phyloP scores from a whole-genome alignment of 2,797 vertebrate genomes.

The Anguilla obscura region DNA sequence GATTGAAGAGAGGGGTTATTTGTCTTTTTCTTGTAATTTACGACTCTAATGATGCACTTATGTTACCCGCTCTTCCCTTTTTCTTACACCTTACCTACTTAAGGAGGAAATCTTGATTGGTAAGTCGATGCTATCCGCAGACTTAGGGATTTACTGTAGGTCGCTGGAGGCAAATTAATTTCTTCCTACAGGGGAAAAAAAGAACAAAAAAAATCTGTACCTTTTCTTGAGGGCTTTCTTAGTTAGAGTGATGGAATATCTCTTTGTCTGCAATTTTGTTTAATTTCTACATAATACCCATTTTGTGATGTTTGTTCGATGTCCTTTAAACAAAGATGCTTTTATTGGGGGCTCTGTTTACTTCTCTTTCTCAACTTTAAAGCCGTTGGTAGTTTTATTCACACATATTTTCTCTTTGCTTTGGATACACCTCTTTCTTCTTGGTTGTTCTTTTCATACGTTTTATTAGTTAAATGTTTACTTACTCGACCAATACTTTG shows the following conservation, averaged over 20 bases:
- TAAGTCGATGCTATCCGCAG: constrained; percentile 99
- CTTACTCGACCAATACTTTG: constrained; percentile 58
- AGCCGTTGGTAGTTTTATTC: constrained; percentile 62
- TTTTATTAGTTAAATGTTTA: constrained; percentile 59
- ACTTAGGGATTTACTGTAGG: constrained; percentile 96
- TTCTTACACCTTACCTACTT: constrained; percentile 99
- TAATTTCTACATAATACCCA: constrained; percentile 73
- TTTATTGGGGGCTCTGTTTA: constrained; percentile 65
- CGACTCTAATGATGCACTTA: constrained; percentile 99
- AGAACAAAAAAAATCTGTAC: constrained; percentile 84
- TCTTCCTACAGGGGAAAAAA: constrained; percentile 86
- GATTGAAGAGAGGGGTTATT: constrained; percentile 83
- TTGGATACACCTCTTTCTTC: constrained; percentile 54
- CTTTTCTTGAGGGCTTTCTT: constrained; percentile 82
- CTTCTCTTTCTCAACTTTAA: constrained; percentile 59
- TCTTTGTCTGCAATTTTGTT: constrained; percentile 76
- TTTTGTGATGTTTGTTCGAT: constrained; percentile 80
- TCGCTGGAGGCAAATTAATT: constrained; percentile 85
- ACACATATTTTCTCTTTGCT: constrained; percentile 62
- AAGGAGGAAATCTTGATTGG: constrained; percentile 99
- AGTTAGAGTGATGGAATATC: constrained; percentile 80
- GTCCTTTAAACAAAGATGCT: constrained; percentile 71
- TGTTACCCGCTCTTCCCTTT: constrained; percentile 99
- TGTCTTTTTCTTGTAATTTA: constrained; percentile 98
- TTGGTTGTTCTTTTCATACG: constrained; percentile 68